A percentile compares a stretch with the other conserved stretches of the same genome.
These are phyloP conservation scores for Probosciger aterrimus DNA, from an alignment of 2,113 vertebrate species.

Conservation along the genomic window DNA sequence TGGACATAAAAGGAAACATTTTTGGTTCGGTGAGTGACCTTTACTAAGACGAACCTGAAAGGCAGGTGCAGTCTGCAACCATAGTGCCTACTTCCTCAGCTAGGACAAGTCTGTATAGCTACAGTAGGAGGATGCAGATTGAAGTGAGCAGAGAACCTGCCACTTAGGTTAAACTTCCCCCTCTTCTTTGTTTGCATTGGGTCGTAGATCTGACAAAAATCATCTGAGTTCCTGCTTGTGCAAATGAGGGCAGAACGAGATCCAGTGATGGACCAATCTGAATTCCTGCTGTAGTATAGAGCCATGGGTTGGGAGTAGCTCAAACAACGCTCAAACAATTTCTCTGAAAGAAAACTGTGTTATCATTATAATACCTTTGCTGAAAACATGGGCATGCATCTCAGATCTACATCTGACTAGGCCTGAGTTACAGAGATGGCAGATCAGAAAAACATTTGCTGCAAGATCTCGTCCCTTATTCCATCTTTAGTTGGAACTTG, in stretches of 20 bases:
- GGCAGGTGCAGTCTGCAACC: neutral
- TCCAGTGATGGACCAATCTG: neutral
- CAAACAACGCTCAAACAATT: neutral
- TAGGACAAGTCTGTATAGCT: neutral
- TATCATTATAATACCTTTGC: neutral
- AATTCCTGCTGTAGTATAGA: neutral
- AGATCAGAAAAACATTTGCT: neutral
- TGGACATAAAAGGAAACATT: constrained; percentile 76
- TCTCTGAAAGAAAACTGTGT: neutral
- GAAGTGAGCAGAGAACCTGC: neutral
- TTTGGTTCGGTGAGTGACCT: constrained; percentile 83
- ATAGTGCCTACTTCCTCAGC: neutral
- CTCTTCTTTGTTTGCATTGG: neutral
- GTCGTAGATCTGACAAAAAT: neutral
- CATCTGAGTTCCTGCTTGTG: neutral
- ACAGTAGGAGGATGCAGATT: neutral
- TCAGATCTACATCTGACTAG: neutral
- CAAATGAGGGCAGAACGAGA: neutral
- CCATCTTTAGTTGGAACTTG: neutral
- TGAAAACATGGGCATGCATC: neutral
- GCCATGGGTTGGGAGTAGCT: neutral
- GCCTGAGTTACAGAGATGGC: neutral
- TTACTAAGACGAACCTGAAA: neutral
- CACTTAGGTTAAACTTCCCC: neutral
- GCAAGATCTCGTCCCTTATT: neutral